Base-by-base conservation (phyloP, 2,797 vertebrate species). In the Helarctos malayanus region DNA sequence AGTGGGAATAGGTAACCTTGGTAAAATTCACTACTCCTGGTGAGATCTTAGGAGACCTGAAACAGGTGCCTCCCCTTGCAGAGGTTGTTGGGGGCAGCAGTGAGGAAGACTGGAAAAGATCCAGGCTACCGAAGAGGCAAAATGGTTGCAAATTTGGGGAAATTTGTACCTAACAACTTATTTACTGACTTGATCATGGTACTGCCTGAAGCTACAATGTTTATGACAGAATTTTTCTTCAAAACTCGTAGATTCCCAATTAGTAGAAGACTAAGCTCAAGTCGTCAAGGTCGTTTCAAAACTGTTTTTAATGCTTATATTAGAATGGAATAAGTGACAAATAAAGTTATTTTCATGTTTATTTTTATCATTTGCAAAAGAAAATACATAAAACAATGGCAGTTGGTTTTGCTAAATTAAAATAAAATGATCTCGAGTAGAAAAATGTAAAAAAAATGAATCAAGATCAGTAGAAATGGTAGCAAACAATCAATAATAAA, bases 401-500 rank as follows among this genome's bases (percentile, higher is more conserved):
- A 99, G 98, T 98, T 98, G 97, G 96, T 89, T 95, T 99, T 98
- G 94, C 99, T 99, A 99, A 98, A 98, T 98, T 98, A 98, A 98
- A 98, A 98, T 98, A 99, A 99, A 98, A 98, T 97, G 75, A 98
- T 98, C 95, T 98, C 4, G 16, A 94, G 97, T 98, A 99, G 98
- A 99, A 99, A 99, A 99, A 98, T 15, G 81, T 98, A 97, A 97
- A 97, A 97, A 97, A 99, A 98, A 98, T 97, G 90, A 98, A 97
- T 85, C 94, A 94, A 98, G 99, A 97, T 98, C 97, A 97, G 97
- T 98, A 98, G 99, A 98, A 99, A 99, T 91, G 99, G 98, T 98
- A 98, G 96, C 98, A 99, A 99, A 98, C 99, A 98, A 98, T 98
- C 97, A 98, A 97, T 98, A 99, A 99, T 99, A 99, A 99, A 99